Evolutionary conservation across 2,888 invertebrate species (phyloP).

Genomic region (Ectemnius cavifrons): DNA sequence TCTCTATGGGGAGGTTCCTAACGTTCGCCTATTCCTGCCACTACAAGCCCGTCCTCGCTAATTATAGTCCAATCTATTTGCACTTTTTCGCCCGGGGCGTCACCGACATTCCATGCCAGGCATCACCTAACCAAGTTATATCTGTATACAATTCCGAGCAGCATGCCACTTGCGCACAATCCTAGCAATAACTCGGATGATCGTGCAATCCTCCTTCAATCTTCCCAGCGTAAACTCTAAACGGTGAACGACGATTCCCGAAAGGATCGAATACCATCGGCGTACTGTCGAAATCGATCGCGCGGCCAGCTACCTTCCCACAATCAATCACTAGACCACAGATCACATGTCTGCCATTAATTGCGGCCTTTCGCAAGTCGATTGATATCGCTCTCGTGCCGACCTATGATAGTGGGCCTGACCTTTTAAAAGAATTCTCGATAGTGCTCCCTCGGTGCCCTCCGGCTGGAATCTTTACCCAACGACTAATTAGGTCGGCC

Average conservation of each 20-base stretch:
- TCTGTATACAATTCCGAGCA: neutral
- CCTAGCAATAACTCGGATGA: neutral
- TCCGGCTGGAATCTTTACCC: slow-evolving; percentile 20
- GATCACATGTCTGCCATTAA: no score
- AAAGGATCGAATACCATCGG: no score
- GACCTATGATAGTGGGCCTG: slow-evolving; percentile 4
- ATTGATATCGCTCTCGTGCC: neutral
- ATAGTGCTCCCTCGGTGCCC: slow-evolving; percentile 12
- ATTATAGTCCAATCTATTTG: neutral
- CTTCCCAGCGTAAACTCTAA: neutral
- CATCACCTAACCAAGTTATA: neutral
- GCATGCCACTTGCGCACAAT: neutral
- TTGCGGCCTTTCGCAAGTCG: no score
- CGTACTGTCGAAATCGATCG: no score
- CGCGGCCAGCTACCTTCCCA: no score
- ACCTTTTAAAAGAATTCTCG: slow-evolving; percentile 22
- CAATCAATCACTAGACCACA: no score
- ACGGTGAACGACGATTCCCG: neutral
- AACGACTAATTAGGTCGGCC: slow-evolving; percentile 48
- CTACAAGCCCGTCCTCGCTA: no score
- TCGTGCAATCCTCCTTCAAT: neutral
- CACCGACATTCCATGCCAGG: neutral
- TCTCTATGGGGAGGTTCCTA: no score
- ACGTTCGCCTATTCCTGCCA: no score
- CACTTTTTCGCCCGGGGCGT: neutral